A percentile compares a stretch with the other conserved stretches of the same genome.
phyloP scores from a whole-genome alignment of 2,888 invertebrate genomes.

The Loripinus fragilis region DNA sequence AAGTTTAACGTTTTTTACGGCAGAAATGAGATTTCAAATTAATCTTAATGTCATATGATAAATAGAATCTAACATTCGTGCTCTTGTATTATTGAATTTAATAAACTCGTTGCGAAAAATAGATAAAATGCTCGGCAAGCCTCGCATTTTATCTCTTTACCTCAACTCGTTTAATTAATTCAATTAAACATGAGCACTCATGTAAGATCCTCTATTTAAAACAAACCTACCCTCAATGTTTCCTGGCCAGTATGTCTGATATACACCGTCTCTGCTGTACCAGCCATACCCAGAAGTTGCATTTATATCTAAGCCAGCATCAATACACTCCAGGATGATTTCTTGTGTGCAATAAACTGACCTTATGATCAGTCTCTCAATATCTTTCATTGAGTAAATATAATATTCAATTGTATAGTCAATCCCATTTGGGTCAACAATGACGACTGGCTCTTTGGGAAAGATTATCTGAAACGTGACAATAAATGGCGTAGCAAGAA shows the following conservation, averaged over 20 bases:
- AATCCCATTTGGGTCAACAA: constrained; percentile 39
- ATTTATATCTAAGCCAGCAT: constrained; percentile 28
- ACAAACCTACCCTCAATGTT: constrained; percentile 25
- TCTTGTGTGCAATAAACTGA: constrained; percentile 72
- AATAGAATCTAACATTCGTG: too few relatives aligned
- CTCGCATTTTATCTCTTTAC: too few relatives aligned
- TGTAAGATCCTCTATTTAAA: too few relatives aligned
- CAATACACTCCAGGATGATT: constrained; percentile 59
- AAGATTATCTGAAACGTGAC: constrained; percentile 41
- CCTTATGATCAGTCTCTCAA: constrained; percentile 42
- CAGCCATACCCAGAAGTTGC: constrained; percentile 32
- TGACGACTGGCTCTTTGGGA: constrained; percentile 33
- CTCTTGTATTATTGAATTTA: too few relatives aligned
- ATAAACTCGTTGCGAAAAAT: too few relatives aligned
- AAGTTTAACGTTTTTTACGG: too few relatives aligned
- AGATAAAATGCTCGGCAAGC: too few relatives aligned
- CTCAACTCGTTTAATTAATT: too few relatives aligned
- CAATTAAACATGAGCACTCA: too few relatives aligned
- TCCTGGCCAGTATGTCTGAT: constrained; percentile 39
- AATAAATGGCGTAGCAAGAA: too few relatives aligned
- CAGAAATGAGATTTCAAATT: too few relatives aligned
- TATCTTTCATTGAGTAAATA: constrained; percentile 39
- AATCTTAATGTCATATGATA: too few relatives aligned
- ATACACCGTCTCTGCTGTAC: constrained; percentile 24
- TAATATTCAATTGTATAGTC: constrained; percentile 52